Percentiles rank a stretch among this genome's conserved stretches.
Conservation (phyloP, 2,797 vertebrate genomes). For the Acanthurus leucopareius region DNA sequence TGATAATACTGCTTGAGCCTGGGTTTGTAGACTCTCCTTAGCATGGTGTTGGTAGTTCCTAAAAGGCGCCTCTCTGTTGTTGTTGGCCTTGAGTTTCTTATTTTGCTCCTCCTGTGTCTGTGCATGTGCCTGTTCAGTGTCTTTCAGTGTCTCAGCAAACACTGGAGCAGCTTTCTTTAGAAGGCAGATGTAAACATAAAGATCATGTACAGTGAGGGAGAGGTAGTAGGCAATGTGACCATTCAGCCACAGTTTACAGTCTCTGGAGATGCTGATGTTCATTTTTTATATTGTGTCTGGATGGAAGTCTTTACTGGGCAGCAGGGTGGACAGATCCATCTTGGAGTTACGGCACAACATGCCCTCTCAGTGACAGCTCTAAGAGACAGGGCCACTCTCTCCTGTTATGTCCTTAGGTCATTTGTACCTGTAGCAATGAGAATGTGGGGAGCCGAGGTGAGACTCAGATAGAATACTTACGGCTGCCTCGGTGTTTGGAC, state of each 20-base stretch:
- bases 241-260: neutral
- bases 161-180: neutral
- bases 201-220: neutral
- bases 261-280: too few species aligned
- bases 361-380: neutral
- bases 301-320: neutral
- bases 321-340: neutral
- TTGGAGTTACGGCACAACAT: neutral
- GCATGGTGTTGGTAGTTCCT: too few species aligned
- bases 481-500: neutral
- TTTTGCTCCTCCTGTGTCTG: neutral
- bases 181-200: neutral
- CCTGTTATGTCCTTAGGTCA: neutral
- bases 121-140: neutral
- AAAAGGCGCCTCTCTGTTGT: too few species aligned
- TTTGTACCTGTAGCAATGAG: neutral
- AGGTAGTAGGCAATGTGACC: neutral
- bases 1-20: too few species aligned
- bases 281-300: too few species aligned
- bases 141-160: neutral
- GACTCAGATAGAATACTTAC: neutral
- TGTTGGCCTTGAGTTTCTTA: too few species aligned
- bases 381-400: neutral
- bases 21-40: too few species aligned
- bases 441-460: neutral